Percentiles rank a stretch among this genome's conserved stretches.
Evolutionary conservation across 1,140 invertebrate genomes (phyloP).

Genomic region (Matsumurasca onukii): DNA sequence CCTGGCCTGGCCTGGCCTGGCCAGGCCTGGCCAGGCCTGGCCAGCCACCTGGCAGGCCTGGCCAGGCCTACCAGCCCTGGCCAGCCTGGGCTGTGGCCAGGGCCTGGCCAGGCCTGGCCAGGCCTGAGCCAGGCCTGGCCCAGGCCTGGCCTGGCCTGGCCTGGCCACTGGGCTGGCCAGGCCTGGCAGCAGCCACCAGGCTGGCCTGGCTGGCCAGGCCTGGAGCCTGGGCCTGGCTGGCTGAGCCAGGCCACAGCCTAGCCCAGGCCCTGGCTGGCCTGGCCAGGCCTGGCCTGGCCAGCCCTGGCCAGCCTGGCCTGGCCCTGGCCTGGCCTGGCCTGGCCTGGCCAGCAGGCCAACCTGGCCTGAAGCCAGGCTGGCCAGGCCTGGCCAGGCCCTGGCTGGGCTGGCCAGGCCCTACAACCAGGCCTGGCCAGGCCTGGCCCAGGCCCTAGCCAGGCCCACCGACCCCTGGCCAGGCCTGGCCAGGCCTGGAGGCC

Average conservation of each 20-base stretch:
- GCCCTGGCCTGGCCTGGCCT: neutral
- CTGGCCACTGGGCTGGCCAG: slow-evolving; percentile 11
- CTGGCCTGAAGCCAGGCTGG: no score
- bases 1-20: slow-evolving; percentile 12
- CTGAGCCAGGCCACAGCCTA: no score
- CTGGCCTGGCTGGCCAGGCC: neutral
- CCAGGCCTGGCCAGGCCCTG: slow-evolving; percentile 3
- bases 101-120: neutral
- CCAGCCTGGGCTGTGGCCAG: neutral
- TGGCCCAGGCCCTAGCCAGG: neutral
- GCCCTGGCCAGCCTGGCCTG: no score
- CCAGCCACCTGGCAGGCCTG: slow-evolving; percentile 14
- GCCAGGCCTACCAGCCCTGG: slow-evolving; percentile 20
- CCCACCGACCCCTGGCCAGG: neutral
- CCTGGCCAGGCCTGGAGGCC: no score
- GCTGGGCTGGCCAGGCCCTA: neutral
- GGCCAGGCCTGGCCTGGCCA: neutral
- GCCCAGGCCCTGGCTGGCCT: neutral
- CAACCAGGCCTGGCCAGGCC: no score
- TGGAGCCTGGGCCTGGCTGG: neutral
- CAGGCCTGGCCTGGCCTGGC: slow-evolving; percentile 9
- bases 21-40: slow-evolving; percentile 12
- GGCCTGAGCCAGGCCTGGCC: slow-evolving; percentile 12
- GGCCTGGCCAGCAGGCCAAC: neutral
- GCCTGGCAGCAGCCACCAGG: no score